Base-by-base conservation (phyloP, 2,888 invertebrate genomes). In the Troides oblongomaculatus region DNA sequence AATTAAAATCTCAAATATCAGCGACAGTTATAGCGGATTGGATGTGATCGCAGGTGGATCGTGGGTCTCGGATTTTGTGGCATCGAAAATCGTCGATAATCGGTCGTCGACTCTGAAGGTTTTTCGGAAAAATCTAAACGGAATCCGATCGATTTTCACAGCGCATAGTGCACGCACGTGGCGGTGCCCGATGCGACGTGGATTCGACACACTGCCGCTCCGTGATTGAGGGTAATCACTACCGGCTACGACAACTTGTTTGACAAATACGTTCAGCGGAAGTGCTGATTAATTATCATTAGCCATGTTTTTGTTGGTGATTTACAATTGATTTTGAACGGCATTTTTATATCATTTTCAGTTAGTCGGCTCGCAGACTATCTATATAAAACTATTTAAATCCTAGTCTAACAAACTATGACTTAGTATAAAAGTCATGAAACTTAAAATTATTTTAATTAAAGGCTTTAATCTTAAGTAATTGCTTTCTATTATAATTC, bases 81-180 rank as follows among this genome's bases (percentile, higher is more conserved):
- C 84, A 81, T 85, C 82, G 76, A 84, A 85, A 89, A 87, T 86
- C 77, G 81, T 77, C 74, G 73, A 74, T 87, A 90, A 90, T 91
- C 91, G 91, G 91, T 75, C 90, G 85, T 80, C 83, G 88, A 83
- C 88, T 84, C 76, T 66, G 76, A 81, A 72, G 74, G 74, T 77
- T 80, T 80, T 83, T 85, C 87, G 84, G 88, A 87, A 90, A 83
- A 85, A 77, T 79, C 77, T 72, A 72, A 74, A 79, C 80, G 82
- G 81, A 84, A 78, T 76, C 77, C 77, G 89, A 90, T 90, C 86
- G 88, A 92, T 92, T 92, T 90, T 82, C 90, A 90, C 89, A 90
- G 90, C 86, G 81, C 82, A 90, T 91, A 89, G 87, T 81, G 81
- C 88, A 92, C 90, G 92, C 92, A 89, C 92, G 92, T 89, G 92